Evolutionary conservation across 2,113 vertebrate genomes (phyloP).

Genomic region (Erpornis zantholeuca): DNA sequence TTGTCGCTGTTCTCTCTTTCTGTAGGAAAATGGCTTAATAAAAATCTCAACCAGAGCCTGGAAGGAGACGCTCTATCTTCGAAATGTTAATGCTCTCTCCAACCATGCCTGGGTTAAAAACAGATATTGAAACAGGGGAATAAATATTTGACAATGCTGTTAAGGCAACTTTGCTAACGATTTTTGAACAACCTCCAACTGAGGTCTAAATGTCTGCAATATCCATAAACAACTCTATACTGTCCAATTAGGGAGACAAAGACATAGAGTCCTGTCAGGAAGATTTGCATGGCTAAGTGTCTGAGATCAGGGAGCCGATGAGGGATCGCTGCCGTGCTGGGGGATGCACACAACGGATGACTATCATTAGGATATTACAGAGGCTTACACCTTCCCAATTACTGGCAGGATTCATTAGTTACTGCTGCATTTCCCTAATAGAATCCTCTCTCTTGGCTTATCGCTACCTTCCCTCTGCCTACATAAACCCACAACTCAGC

Average conservation of each 20-base stretch:
- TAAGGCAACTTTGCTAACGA: slow-evolving; percentile 93
- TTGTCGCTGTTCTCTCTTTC: background rate
- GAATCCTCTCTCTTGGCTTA: slow-evolving; percentile 75
- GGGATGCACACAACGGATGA: slow-evolving; percentile 88
- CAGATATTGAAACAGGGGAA: slow-evolving; percentile 71
- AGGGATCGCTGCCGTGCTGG: slow-evolving; percentile 82
- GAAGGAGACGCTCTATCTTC: background rate
- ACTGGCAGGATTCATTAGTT: slow-evolving; percentile 99
- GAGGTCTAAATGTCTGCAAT: slow-evolving; percentile 96
- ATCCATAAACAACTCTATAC: slow-evolving; percentile 99
- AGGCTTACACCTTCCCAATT: slow-evolving; percentile 95
- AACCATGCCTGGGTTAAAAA: slow-evolving; percentile 46
- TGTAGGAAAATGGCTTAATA: slow-evolving; percentile 21
- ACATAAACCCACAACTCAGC: slow-evolving; percentile 74
- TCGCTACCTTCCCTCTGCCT: slow-evolving; percentile 82
- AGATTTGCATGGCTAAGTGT: slow-evolving; percentile 98
- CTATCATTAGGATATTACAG: slow-evolving; percentile 93
- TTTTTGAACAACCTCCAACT: slow-evolving; percentile 94
- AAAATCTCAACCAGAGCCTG: background rate
- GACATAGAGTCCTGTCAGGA: slow-evolving; percentile 93
- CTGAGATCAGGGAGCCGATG: slow-evolving; percentile 89
- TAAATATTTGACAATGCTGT: slow-evolving; percentile 85
- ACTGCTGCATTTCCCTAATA: slow-evolving; percentile 82
- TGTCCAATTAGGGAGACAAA: slow-evolving; percentile 99
- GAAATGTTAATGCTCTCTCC: slow-evolving; percentile 18